phyloP scores from a whole-genome alignment of 2,797 vertebrate species.

The Ctenochaetus hawaiiensis region DNA sequence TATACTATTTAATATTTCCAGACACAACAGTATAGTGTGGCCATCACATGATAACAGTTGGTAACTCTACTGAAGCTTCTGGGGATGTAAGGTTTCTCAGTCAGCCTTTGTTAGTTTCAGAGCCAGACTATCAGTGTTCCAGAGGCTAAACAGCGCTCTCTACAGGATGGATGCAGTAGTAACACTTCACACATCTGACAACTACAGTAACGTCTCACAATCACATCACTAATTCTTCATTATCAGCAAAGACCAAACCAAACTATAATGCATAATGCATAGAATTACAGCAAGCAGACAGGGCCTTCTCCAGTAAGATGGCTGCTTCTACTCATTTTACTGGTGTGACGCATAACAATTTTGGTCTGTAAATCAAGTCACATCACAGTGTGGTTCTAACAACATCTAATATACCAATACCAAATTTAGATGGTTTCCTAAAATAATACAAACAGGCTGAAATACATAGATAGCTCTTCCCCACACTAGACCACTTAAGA shows the following conservation, averaged over 20 bases:
- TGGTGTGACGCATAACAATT: constrained; percentile 37
- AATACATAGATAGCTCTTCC: background rate
- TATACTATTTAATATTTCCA: constrained; percentile 53
- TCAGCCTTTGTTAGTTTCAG: constrained; percentile 61
- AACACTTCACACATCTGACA: constrained; percentile 84
- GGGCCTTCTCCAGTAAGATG: constrained; percentile 11
- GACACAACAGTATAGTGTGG: constrained; percentile 57
- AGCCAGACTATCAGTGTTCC: constrained; percentile 83
- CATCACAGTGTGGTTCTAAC: constrained; percentile 67
- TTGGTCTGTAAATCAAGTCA: constrained; percentile 55
- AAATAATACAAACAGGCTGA: constrained; percentile 15
- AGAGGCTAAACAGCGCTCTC: constrained; percentile 76
- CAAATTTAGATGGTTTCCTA: constrained; percentile 23
- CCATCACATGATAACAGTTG: constrained; percentile 49
- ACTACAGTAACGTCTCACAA: constrained; percentile 64
- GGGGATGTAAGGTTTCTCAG: constrained; percentile 45
- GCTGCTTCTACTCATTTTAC: constrained; percentile 12
- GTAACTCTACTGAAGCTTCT: constrained; percentile 46
- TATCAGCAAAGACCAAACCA: constrained; percentile 56
- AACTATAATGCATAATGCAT: constrained; percentile 55
- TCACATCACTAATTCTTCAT: constrained; percentile 50
- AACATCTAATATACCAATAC: constrained; percentile 31
- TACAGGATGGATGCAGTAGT: constrained; percentile 77
- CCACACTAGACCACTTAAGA: constrained; percentile 1
- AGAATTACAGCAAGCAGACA: constrained; percentile 47